Evolutionary conservation across 2,888 invertebrate genomes (phyloP), one percentile per base, ranked within the genome.

Genomic region (Osmoderma eremita): DNA sequence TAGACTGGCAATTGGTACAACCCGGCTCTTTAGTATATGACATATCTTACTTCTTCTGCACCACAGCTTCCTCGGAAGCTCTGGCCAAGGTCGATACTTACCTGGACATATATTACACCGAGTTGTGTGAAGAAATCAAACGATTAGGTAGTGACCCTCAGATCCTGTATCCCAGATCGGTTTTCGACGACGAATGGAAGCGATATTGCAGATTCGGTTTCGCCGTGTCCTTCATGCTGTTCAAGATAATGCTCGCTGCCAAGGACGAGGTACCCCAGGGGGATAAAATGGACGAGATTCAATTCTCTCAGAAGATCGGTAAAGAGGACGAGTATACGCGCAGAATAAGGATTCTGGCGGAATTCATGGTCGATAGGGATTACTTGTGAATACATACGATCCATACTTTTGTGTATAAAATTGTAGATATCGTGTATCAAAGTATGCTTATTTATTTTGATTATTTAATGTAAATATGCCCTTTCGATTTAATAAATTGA

Each of bases 171-270:
- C 75, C 78, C 0, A 73, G 67, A 10, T 67, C 70, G 8, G 65
- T 50, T 30, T 65, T 79, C 4, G 22, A 68, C 6, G 62, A 74
- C 13, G 76, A 79, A 42, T 65, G 78, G 49, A 64, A 72, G 6
- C 70, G 56, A 50, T 75, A 73, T 54, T 71, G 72, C 24, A 74
- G 63, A 24, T 75, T 64, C 45, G 76, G 73, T 38, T 75, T 72
- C 8, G 63, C 67, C n/a, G 73, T 76, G 72, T 71, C 72, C 1
- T 10, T 76, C 15, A 69, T 70, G 10, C 63, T 74, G 6, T 17
- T 74, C 1, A 76, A 75, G 20, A 61, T 75, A n/a, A 75, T 78
- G 63, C 70, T 74, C 8, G 65, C 69, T 20, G 71, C 74, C 3
- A 61, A 48, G 1, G 74, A 74, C 3, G 71, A 74, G 30, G 61